phyloP scores from a whole-genome alignment of 2,888 invertebrate species.

The Ceratothoa steindachneri region DNA sequence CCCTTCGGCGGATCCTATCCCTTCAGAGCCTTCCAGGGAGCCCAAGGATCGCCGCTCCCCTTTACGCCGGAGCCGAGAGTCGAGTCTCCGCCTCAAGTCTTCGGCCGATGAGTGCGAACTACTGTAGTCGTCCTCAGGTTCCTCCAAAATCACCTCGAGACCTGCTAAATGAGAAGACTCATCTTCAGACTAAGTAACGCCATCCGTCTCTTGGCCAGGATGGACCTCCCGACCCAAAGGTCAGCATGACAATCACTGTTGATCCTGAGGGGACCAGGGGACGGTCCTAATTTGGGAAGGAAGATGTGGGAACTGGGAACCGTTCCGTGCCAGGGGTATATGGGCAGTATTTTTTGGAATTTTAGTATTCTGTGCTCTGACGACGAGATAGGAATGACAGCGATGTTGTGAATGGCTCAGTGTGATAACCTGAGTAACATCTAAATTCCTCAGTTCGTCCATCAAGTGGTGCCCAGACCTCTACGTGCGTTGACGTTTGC shows the following conservation, averaged over 20 bases:
- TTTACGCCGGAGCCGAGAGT: slow-evolving; percentile 30
- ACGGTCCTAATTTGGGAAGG: not conserved
- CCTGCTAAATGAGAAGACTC: slow-evolving; percentile 30
- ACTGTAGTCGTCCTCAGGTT: slow-evolving; percentile 48
- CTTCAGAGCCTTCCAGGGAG: slow-evolving; percentile 38
- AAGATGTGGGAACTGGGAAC: too few species aligned
- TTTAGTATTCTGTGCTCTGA: too few species aligned
- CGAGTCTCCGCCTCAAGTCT: slow-evolving; percentile 21
- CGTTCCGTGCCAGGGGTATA: too few species aligned
- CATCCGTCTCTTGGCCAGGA: too few species aligned
- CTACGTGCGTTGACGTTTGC: too few species aligned
- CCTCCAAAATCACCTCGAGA: slow-evolving; percentile 48
- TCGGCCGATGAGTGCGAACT: slow-evolving; percentile 41
- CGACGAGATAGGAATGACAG: too few species aligned
- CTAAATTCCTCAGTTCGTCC: too few species aligned
- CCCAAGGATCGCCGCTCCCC: slow-evolving; percentile 37
- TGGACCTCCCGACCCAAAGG: not conserved
- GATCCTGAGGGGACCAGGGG: not conserved
- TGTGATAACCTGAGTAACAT: too few species aligned
- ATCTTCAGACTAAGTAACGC: not conserved
- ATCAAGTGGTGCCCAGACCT: too few species aligned
- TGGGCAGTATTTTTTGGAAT: too few species aligned
- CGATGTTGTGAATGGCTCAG: too few species aligned
- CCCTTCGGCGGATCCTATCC: slow-evolving; percentile 46
- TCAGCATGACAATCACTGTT: too few species aligned